These are phyloP conservation scores for Heliconius congener DNA, from an alignment of 1,140 invertebrate species.

Conservation along the genomic window DNA sequence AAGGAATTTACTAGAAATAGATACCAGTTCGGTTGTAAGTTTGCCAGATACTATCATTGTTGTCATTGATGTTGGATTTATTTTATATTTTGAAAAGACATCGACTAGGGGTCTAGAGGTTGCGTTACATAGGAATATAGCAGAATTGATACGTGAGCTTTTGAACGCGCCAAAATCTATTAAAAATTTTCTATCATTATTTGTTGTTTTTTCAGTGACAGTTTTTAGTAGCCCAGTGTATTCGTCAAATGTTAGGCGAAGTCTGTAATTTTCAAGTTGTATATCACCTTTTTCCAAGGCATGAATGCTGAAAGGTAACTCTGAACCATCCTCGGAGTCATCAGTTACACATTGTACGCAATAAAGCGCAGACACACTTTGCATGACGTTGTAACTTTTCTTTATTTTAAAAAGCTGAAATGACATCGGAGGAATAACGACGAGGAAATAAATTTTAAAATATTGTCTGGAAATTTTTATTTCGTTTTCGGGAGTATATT, in stretches of 20 bases:
- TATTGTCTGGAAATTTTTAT: constrained; percentile 82
- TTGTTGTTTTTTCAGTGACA: constrained; percentile 59
- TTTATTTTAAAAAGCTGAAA: constrained; percentile 84
- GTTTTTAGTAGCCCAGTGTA: constrained; percentile 86
- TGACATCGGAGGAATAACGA: constrained; percentile 86
- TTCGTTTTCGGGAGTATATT: constrained; percentile 66
- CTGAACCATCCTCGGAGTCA: constrained; percentile 42
- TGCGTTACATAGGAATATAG: constrained; percentile 67
- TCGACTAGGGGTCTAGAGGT: constrained; percentile 60
- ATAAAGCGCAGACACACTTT: constrained; percentile 83
- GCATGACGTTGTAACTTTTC: constrained; percentile 61
- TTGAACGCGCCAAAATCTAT: constrained; percentile 67
- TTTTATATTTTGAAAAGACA: constrained; percentile 53
- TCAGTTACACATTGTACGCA: constrained; percentile 83
- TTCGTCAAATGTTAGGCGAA: constrained; percentile 87
- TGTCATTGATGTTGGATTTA: constrained; percentile 77
- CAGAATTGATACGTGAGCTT: constrained; percentile 57
- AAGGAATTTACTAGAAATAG: constrained; percentile 86
- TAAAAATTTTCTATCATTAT: constrained; percentile 46
- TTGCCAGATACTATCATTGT: constrained; percentile 88
- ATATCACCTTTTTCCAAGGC: constrained; percentile 85
- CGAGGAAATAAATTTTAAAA: constrained; percentile 87
- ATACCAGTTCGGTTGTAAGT: constrained; percentile 86
- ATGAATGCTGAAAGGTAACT: constrained; percentile 82
- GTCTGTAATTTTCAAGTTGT: constrained; percentile 87